Evolutionary conservation across 1,140 invertebrate species (phyloP), one percentile per base, ranked within the genome.

Genomic region (Monomorium pharaonis): DNA sequence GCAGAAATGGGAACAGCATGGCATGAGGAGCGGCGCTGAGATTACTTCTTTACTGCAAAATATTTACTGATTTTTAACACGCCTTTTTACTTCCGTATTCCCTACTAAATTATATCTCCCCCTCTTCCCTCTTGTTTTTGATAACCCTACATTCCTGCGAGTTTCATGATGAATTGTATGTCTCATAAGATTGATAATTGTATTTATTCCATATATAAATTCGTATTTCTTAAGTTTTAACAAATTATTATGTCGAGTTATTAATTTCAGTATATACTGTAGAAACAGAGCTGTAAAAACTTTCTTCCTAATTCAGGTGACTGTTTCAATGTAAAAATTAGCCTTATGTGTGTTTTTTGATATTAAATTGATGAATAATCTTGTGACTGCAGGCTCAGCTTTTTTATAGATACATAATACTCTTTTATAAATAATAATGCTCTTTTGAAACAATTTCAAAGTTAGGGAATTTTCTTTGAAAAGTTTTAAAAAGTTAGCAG

Each of bases 21-120:
- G 94, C 94, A 94, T 95, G 94, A 93, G 92, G 94, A 93, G 92
- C 91, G 88, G 87, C 84, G 91, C 92, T 94, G 89, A 93, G 86
- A 86, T 81, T 92, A 88, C 63, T 89, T 92, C 83, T 86, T 93
- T 92, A 90, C 90, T 92, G 91, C 92, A 91, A 92, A 70, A 89
- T 91, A 90, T 87, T 91, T 88, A 89, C 74, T 91, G 80, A 85
- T 44, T 87, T 90, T 87, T 90, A 90, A 90, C 78, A 88, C 65
- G 77, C 81, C 87, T 90, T 85, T 90, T 83, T 85, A 89, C 58
- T 83, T 89, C 7, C 12, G 21, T 49, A 56, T 72, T 51, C 72
- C 62, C 58, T 67, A 89, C 33, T 87, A 69, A 87, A 89, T 89
- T 76, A 44, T 58, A 33, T 14, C 49, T 6, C 7, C 7, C 62